A percentile compares a stretch with the other conserved stretches of the same genome.
Conservation (phyloP, 2,797 vertebrate species). For the Harpagifer antarcticus region DNA sequence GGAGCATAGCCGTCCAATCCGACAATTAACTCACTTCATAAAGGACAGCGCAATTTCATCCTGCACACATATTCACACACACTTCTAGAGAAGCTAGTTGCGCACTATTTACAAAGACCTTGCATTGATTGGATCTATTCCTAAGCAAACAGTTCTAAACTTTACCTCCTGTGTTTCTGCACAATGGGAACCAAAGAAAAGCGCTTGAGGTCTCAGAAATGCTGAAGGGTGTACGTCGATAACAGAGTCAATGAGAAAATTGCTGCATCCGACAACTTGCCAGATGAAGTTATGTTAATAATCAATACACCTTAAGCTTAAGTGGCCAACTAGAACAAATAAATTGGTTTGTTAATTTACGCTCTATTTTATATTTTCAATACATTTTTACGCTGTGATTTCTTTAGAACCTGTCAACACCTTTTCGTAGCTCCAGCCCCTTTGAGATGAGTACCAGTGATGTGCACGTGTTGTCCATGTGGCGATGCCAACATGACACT, state of each 20-base stretch:
- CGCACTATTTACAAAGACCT: conserved; percentile 32
- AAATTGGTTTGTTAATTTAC: too few species aligned
- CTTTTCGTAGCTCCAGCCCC: background rate
- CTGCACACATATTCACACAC: conserved; percentile 22
- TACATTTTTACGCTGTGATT: too few species aligned
- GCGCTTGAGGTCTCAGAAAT: background rate
- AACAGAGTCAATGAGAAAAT: conserved; percentile 31
- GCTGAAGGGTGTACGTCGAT: conserved; percentile 15
- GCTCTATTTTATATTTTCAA: too few species aligned
- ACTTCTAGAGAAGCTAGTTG: background rate
- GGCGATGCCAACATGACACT: background rate
- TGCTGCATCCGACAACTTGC: background rate
- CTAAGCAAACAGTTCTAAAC: conserved; percentile 35
- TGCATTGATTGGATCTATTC: conserved; percentile 55
- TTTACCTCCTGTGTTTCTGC: background rate
- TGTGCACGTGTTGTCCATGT: background rate
- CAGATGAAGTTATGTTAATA: background rate
- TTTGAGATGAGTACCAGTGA: background rate
- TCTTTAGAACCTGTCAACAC: too few species aligned
- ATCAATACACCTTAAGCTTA: background rate
- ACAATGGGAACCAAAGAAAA: background rate
- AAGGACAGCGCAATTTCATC: conserved; percentile 75
- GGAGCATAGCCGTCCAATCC: conserved; percentile 70
- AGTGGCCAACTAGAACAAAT: background rate
- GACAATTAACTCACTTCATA: conserved; percentile 75